phyloP scores from a whole-genome alignment of 2,113 vertebrate genomes.

The Cinclus mexicanus region DNA sequence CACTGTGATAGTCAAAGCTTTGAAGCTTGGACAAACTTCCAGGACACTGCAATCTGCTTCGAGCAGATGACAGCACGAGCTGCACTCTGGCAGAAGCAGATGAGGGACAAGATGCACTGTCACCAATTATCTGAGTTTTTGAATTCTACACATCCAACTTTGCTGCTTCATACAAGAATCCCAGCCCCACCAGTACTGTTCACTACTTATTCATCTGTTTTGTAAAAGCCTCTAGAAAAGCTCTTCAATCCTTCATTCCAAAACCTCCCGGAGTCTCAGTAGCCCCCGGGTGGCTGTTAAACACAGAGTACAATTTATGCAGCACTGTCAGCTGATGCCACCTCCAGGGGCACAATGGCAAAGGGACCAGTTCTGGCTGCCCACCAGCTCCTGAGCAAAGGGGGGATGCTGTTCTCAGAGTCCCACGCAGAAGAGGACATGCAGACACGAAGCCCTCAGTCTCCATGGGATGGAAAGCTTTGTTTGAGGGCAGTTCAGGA shows the following conservation, averaged over 20 bases:
- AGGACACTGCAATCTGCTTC: not conserved
- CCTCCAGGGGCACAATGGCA: not conserved
- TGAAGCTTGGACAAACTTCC: not conserved
- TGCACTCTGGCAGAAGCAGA: not conserved
- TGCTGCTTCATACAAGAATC: not conserved
- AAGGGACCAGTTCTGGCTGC: not conserved
- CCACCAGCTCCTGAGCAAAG: not conserved
- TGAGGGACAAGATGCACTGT: not conserved
- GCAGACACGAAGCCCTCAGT: not conserved
- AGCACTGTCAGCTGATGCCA: not conserved
- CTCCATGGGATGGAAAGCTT: not conserved
- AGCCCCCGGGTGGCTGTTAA: not conserved
- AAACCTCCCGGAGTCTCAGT: not conserved
- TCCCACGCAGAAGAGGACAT: not conserved
- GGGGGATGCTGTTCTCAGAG: not conserved
- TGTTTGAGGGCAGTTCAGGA: not conserved
- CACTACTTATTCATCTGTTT: not conserved
- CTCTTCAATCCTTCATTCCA: not conserved
- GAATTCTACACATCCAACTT: not conserved
- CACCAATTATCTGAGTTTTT: not conserved
- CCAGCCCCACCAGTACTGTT: not conserved
- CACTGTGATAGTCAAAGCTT: not conserved
- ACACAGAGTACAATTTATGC: not conserved
- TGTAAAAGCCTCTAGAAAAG: not conserved
- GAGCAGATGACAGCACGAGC: not conserved